Conservation (phyloP, 2,797 vertebrate genomes). For the Bufotes viridis region DNA sequence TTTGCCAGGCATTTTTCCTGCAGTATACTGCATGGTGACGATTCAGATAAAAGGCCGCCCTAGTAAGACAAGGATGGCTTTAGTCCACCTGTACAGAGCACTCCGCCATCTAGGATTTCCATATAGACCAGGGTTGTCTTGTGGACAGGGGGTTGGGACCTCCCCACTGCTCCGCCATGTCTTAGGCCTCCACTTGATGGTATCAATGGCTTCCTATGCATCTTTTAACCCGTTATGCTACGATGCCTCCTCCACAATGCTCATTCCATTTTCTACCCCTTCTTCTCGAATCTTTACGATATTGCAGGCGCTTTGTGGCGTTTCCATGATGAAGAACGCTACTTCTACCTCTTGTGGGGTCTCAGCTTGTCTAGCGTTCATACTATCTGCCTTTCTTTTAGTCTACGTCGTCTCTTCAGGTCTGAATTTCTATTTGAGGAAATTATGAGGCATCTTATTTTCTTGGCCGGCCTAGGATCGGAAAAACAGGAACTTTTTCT, state of each 20-base stretch:
- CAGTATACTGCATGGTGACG: too few species aligned
- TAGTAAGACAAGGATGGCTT: too few species aligned
- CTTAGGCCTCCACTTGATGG: too few species aligned
- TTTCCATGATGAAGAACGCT: background rate
- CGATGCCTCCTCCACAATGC: too few species aligned
- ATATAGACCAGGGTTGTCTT: too few species aligned
- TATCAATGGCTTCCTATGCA: too few species aligned
- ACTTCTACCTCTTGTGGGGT: background rate
- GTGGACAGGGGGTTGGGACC: too few species aligned
- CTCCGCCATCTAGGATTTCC: too few species aligned
- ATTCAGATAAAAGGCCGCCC: too few species aligned
- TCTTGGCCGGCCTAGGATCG: constrained; percentile 32
- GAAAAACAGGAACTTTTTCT: constrained; percentile 51
- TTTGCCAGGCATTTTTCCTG: too few species aligned
- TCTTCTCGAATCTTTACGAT: background rate
- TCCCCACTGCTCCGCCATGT: too few species aligned
- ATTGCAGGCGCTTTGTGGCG: background rate
- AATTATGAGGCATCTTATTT: constrained; percentile 53
- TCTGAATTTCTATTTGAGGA: constrained; percentile 50
- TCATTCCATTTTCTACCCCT: background rate
- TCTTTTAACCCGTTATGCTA: background rate
- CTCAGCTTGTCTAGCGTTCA: background rate
- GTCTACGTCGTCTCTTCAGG: background rate
- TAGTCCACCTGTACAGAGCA: too few species aligned
- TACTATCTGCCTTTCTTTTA: background rate